phyloP scores from a whole-genome alignment of 2,797 vertebrate genomes.

The Vultur gryphus region DNA sequence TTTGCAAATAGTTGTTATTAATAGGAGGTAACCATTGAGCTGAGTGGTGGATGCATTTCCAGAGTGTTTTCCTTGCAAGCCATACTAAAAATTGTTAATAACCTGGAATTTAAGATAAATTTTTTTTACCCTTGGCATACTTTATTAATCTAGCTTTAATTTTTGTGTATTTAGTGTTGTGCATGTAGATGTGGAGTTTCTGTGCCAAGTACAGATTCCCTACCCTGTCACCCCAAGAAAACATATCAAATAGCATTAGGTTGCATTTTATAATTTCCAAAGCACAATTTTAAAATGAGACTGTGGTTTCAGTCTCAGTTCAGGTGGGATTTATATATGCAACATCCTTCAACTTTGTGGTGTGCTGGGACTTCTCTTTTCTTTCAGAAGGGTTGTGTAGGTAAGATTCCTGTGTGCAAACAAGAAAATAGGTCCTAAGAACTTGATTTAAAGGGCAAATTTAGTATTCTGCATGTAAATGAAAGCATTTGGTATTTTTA shows the following conservation, averaged over 20 bases:
- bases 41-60: neutral
- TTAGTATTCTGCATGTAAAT: neutral
- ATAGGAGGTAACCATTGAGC: neutral
- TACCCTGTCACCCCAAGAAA: neutral
- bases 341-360: neutral
- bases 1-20: neutral
- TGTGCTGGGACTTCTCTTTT: neutral
- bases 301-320: neutral
- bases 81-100: neutral
- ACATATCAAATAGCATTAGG: neutral
- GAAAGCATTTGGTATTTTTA: slow-evolving; percentile 1
- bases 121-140: neutral
- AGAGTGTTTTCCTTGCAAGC: neutral
- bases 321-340: neutral
- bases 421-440: neutral
- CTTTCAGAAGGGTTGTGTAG: neutral
- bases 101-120: neutral
- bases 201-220: neutral
- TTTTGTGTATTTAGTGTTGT: neutral
- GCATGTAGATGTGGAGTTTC: neutral
- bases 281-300: neutral
- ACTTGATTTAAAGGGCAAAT: neutral
- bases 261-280: neutral
- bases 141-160: neutral
- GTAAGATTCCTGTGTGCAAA: neutral